Evolutionary conservation across 2,113 vertebrate species (phyloP).

Genomic region (Rissa tridactyla): DNA sequence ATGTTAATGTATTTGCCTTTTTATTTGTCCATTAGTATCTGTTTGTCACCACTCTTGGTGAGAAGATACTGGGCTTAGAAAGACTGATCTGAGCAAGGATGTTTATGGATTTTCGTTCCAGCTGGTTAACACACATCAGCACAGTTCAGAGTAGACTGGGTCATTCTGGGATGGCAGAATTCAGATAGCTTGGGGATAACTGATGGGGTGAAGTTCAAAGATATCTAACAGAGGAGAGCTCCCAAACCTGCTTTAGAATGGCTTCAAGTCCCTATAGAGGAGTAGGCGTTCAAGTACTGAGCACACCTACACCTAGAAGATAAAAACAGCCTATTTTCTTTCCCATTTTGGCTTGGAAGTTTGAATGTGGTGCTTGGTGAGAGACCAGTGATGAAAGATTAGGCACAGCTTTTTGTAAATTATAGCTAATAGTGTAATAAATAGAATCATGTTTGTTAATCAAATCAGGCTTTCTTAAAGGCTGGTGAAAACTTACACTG

Average conservation of each 20-base stretch:
- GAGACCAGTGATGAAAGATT: neutral
- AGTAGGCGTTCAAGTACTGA: neutral
- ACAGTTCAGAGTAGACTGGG: neutral
- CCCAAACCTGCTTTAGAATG: neutral
- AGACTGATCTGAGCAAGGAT: neutral
- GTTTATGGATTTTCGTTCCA: neutral
- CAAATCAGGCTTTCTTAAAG: too few species aligned
- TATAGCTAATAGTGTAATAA: neutral
- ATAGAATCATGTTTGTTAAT: too few species aligned
- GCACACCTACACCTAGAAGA: rapidly evolving
- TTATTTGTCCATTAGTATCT: neutral
- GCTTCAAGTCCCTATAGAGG: neutral
- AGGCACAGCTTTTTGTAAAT: neutral
- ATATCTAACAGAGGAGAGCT: neutral
- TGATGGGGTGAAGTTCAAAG: neutral
- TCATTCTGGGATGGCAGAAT: neutral
- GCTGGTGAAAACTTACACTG: too few species aligned
- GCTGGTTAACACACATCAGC: neutral
- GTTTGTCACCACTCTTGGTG: neutral
- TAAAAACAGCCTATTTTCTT: neutral
- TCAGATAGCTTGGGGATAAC: neutral
- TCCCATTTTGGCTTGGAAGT: neutral
- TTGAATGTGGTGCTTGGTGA: neutral
- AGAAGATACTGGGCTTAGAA: neutral
- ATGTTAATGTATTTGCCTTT: neutral